These are phyloP conservation scores for Hyppa rectilinea DNA, from an alignment of 2,888 invertebrate species.

Conservation along the genomic window DNA sequence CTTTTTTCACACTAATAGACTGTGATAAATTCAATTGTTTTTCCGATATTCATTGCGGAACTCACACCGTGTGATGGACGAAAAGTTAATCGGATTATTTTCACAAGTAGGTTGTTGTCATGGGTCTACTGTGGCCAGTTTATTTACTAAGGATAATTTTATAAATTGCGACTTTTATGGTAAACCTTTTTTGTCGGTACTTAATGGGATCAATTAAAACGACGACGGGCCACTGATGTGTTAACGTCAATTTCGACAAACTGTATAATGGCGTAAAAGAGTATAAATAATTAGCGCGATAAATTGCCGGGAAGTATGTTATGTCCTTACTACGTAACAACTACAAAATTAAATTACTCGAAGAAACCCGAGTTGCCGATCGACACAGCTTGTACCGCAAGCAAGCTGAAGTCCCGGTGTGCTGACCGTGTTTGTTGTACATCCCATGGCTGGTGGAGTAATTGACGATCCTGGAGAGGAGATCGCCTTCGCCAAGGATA, in stretches of 20 bases:
- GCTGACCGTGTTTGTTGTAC: neutral
- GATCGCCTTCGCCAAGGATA: neutral
- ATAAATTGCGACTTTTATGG: constrained; percentile 4
- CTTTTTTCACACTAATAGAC: no score
- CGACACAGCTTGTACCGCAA: neutral
- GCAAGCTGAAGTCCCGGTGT: neutral
- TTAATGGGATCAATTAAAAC: constrained; percentile 25
- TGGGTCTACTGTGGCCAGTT: neutral
- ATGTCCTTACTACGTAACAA: neutral
- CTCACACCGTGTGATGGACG: neutral
- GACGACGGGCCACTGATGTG: no score
- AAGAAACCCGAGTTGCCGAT: no score
- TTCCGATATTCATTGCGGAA: constrained; percentile 1
- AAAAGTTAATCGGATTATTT: constrained; percentile 13
- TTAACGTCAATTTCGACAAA: neutral
- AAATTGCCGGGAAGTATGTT: neutral
- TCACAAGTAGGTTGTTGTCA: neutral
- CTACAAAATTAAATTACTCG: neutral
- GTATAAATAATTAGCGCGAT: no score
- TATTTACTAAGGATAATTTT: neutral
- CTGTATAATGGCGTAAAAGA: constrained; percentile 8
- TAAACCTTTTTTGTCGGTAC: neutral
- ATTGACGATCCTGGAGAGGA: neutral
- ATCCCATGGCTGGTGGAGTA: neutral
- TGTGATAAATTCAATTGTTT: neutral